Percentiles rank a stretch among this genome's conserved stretches.
Conservation (phyloP, 2,888 invertebrate species). For the Morinoia aosen region DNA sequence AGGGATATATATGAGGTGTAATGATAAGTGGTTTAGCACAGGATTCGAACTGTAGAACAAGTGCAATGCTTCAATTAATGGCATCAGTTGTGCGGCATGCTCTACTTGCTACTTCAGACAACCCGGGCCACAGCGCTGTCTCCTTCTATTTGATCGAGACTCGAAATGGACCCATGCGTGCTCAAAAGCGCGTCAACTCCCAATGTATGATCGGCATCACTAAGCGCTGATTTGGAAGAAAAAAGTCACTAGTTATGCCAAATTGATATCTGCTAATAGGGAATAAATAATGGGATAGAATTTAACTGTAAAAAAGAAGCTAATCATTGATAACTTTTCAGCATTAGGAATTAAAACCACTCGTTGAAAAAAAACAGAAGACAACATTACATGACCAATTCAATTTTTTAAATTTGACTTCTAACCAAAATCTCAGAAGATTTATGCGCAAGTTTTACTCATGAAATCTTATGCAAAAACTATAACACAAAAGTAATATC, state of each 20-base stretch:
- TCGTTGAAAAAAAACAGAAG: neutral
- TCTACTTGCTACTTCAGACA: neutral
- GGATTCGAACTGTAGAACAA: neutral
- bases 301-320: no score
- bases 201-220: neutral
- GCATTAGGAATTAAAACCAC: neutral
- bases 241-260: no score
- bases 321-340: neutral
- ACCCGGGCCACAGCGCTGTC: neutral
- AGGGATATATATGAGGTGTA: neutral
- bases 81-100: neutral
- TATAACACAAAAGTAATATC: neutral
- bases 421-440: neutral
- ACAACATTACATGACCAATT: neutral
- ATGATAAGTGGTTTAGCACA: neutral
- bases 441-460: neutral
- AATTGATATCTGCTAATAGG: neutral
- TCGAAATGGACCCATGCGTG: neutral
- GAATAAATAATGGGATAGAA: no score
- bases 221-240: no score
- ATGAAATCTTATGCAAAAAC: neutral
- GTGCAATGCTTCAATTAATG: neutral
- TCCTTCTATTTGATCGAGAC: neutral
- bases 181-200: neutral
- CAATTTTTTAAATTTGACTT: neutral